A percentile compares a stretch with the other conserved stretches of the same genome.
Conservation (phyloP, 2,797 vertebrate species). For the Corythornis leucogaster region DNA sequence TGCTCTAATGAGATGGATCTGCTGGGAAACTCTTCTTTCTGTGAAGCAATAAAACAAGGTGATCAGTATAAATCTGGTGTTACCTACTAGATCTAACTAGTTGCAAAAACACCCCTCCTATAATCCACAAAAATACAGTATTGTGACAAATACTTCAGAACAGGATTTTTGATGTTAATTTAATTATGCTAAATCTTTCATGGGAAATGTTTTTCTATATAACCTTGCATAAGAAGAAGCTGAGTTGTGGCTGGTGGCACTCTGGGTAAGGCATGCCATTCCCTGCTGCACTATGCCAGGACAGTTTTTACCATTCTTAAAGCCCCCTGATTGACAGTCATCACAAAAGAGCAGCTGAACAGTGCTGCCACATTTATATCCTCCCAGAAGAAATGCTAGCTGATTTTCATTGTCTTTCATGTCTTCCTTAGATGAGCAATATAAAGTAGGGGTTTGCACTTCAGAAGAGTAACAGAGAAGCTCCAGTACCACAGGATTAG, state of each 20-base stretch:
- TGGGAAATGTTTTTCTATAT: neutral
- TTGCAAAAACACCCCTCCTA: neutral
- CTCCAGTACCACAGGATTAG: neutral
- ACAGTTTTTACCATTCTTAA: slow-evolving; percentile 33
- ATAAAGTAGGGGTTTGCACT: neutral
- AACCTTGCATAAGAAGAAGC: neutral
- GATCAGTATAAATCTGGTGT: neutral
- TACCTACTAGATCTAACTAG: neutral
- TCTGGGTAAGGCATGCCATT: neutral
- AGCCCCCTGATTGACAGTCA: slow-evolving; percentile 39
- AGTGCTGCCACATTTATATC: slow-evolving; percentile 37
- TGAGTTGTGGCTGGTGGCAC: neutral
- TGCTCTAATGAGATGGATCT: neutral
- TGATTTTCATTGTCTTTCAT: slow-evolving; percentile 27
- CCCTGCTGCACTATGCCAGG: neutral
- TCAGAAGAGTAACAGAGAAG: neutral
- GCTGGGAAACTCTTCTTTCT: slow-evolving; percentile 48
- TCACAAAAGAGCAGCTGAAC: slow-evolving; percentile 62
- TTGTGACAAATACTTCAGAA: neutral
- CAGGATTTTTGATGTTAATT: neutral
- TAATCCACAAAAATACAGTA: neutral
- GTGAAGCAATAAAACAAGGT: slow-evolving; percentile 47
- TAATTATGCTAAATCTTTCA: neutral
- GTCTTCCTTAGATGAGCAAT: neutral
- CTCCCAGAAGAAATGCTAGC: slow-evolving; percentile 44